Evolutionary conservation across 1,140 invertebrate genomes (phyloP), one percentile per base, ranked within the genome.

Genomic region (Dolichoris vasculosae): DNA sequence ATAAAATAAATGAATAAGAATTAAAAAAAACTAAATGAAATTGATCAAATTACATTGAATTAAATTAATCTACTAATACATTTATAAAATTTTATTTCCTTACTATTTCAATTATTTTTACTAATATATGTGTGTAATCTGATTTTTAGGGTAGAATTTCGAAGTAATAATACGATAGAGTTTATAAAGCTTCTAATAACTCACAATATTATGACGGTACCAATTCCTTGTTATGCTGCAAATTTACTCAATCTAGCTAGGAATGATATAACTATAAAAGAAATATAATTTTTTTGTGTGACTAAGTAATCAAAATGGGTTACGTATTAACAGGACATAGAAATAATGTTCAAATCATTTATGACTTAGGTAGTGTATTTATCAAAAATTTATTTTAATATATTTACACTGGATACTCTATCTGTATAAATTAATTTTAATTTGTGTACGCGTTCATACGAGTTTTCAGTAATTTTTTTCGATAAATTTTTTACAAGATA

Each of bases 141-240:
- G 48, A 46, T 77, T 86, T 88, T 88, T 83, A 59, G 91, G 88
- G 51, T 92, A 89, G 89, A 91, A 82, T 91, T 91, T 83, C 88
- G 82, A 35, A 91, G 91, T 83, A 81, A 43, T 20, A 89, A 89
- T 64, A 82, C 92, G 71, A 83, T 83, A 17, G 78, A 67, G 11
- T 89, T 89, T 38, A 83, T 92, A 69, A 88, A 82, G 55, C 83
- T 82, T 81, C 81, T 92, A 63, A 84, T 89, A 64, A 87, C 88
- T 75, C 82, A 87, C 43, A 80, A 76, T 79, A 69, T 89, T 43
- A 32, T 92, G 11, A 32, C 40, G 30, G 80, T 85, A 43, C 91
- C 91, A 82, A 81, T 90, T 35, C 92, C 91, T 13, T 11, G 75
- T 32, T 92, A 92, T 81, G 81, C 91, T 73, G 77, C 87, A 23